A percentile compares a stretch with the other conserved stretches of the same genome.
Conservation (phyloP, 2,888 invertebrate genomes). For the Allygus modestus region DNA sequence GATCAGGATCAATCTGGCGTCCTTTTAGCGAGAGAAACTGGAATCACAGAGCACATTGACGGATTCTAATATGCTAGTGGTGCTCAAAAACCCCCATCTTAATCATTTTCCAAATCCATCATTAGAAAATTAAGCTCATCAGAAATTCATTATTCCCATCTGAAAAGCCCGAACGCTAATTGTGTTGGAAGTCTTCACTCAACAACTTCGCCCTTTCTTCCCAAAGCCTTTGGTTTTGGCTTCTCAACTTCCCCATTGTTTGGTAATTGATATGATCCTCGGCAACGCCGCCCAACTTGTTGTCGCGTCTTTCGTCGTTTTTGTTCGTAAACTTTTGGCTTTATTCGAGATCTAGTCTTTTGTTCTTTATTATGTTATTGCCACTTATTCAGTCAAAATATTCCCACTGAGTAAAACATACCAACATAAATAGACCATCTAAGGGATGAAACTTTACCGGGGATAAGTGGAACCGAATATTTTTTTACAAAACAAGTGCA, state of each 20-base stretch:
- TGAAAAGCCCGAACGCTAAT: neutral
- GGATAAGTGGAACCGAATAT: no score
- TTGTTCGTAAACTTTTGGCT: neutral
- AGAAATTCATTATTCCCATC: neutral
- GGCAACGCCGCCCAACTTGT: neutral
- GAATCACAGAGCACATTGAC: no score
- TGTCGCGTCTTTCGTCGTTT: neutral
- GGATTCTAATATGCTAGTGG: no score
- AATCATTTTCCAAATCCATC: no score
- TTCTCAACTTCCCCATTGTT: conserved; percentile 3
- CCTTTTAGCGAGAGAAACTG: no score
- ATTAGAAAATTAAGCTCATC: no score
- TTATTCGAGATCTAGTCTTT: neutral
- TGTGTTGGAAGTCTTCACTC: neutral
- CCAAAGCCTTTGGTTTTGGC: neutral
- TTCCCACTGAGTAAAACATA: no score
- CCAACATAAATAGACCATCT: no score
- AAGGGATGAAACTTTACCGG: no score
- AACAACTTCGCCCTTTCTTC: conserved; percentile 14
- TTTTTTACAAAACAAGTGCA: no score
- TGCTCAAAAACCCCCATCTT: no score
- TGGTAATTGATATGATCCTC: neutral
- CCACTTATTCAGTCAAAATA: neutral
- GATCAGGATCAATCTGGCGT: no score
- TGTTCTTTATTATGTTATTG: neutral